Percentiles rank a stretch among this genome's conserved stretches.
These are phyloP conservation scores for Meganola albula DNA, from an alignment of 2,888 invertebrate genomes.

Conservation along the genomic window DNA sequence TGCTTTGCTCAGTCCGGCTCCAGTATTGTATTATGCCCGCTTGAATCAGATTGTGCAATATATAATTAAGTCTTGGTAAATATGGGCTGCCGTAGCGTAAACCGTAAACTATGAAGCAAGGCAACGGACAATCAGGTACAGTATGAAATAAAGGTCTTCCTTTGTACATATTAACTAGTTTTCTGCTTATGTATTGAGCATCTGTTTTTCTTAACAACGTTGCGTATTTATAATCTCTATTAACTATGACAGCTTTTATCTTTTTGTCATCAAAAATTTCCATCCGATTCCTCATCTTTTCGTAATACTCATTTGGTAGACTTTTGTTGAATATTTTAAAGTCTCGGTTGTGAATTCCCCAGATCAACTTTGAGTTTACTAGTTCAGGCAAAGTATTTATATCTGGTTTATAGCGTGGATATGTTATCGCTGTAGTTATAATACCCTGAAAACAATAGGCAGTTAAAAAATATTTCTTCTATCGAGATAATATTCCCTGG, in stretches of 20 bases:
- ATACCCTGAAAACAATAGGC: slow-evolving; percentile 57
- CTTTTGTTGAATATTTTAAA: slow-evolving; percentile 51
- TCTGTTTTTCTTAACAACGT: slow-evolving; percentile 68
- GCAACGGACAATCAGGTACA: slow-evolving; percentile 72
- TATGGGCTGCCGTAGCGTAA: slow-evolving; percentile 79
- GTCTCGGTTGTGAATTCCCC: slow-evolving; percentile 57
- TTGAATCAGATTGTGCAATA: slow-evolving; percentile 66
- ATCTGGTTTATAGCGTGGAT: slow-evolving; percentile 52
- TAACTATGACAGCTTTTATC: slow-evolving; percentile 49
- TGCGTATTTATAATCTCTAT: slow-evolving; percentile 63
- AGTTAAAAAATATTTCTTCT: too few relatives aligned
- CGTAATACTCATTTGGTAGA: slow-evolving; percentile 31
- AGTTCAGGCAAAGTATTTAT: slow-evolving; percentile 45
- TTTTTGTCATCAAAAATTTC: slow-evolving; percentile 53
- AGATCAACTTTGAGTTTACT: slow-evolving; percentile 43
- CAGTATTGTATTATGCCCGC: slow-evolving; percentile 69
- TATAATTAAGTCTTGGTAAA: slow-evolving; percentile 58
- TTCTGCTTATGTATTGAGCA: slow-evolving; percentile 44
- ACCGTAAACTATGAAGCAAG: slow-evolving; percentile 75
- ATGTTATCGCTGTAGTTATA: slow-evolving; percentile 60
- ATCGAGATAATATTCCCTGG: too few relatives aligned
- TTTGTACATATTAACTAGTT: slow-evolving; percentile 42
- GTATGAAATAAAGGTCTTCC: slow-evolving; percentile 70
- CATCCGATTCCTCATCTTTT: slow-evolving; percentile 45
- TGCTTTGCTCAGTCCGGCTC: slow-evolving; percentile 48